A percentile compares a stretch with the other conserved stretches of the same genome.
Evolutionary conservation across 2,797 vertebrate species (phyloP).

Genomic region (Pteropus rufus): DNA sequence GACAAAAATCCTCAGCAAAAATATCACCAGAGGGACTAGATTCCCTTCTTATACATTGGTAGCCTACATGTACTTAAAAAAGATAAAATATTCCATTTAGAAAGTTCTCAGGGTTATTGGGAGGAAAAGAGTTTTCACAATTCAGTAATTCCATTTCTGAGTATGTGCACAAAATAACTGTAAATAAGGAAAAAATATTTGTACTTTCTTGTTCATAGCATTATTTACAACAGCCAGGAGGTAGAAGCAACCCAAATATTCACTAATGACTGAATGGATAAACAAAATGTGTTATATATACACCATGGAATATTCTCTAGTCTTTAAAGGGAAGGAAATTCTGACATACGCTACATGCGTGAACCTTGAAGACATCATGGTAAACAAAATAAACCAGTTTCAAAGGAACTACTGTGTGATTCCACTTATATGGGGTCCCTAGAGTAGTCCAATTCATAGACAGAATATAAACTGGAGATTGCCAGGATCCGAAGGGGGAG

Average conservation of each 20-base stretch:
- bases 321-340: not conserved
- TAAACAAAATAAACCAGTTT: not conserved
- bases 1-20: not conserved
- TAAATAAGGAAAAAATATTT: not conserved
- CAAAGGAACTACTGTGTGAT: not conserved
- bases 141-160: too few species aligned
- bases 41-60: not conserved
- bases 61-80: not conserved
- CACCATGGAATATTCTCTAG: not conserved
- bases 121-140: not conserved
- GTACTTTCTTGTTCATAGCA: rapidly evolving
- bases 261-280: not conserved
- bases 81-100: not conserved
- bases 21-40: not conserved
- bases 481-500: not conserved
- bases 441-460: not conserved
- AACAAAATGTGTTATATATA: not conserved
- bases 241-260: not conserved
- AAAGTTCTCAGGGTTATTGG: not conserved
- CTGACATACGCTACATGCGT: not conserved
- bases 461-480: not conserved
- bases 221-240: not conserved
- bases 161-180: too few species aligned
- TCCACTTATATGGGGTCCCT: not conserved
- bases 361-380: not conserved